Percentiles rank a stretch among this genome's conserved stretches.
Conservation (phyloP, 2,888 invertebrate genomes). For the Esperia sulphurella region DNA sequence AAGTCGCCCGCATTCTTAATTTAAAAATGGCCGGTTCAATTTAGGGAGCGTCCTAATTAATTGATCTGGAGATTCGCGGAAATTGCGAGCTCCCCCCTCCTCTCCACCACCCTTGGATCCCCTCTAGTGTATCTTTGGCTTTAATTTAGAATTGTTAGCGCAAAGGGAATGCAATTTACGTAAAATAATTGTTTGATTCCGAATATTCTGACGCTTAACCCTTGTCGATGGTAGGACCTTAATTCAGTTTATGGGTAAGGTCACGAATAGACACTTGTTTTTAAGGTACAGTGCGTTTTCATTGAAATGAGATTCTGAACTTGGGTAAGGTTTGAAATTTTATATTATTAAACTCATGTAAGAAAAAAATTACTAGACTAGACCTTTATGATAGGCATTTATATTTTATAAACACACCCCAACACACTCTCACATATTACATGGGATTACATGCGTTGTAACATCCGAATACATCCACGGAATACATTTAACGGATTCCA, state of each 20-base stretch:
- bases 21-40: slow-evolving; percentile 54
- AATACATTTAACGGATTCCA: too few relatives aligned
- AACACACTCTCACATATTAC: too few relatives aligned
- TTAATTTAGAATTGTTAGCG: slow-evolving; percentile 77
- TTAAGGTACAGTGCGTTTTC: slow-evolving; percentile 2
- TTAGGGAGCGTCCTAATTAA: slow-evolving; percentile 70
- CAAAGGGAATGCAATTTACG: slow-evolving; percentile 76
- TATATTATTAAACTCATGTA: too few relatives aligned
- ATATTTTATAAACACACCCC: too few relatives aligned
- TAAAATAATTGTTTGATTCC: slow-evolving; percentile 77
- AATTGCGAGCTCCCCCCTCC: slow-evolving; percentile 48
- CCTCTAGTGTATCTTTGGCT: slow-evolving; percentile 66
- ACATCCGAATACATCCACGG: too few relatives aligned
- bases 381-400: too few relatives aligned
- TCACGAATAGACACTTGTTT: slow-evolving; percentile 6
- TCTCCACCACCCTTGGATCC: slow-evolving; percentile 20
- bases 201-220: slow-evolving; percentile 50
- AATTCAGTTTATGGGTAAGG: slow-evolving; percentile 50
- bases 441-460: too few relatives aligned
- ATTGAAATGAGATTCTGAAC: too few relatives aligned
- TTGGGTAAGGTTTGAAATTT: too few relatives aligned
- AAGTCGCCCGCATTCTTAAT: slow-evolving; percentile 27
- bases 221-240: slow-evolving; percentile 30
- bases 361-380: too few relatives aligned
- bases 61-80: slow-evolving; percentile 72